Evolutionary conservation across 2,113 vertebrate genomes (phyloP).

Genomic region (Macquaria australasica): DNA sequence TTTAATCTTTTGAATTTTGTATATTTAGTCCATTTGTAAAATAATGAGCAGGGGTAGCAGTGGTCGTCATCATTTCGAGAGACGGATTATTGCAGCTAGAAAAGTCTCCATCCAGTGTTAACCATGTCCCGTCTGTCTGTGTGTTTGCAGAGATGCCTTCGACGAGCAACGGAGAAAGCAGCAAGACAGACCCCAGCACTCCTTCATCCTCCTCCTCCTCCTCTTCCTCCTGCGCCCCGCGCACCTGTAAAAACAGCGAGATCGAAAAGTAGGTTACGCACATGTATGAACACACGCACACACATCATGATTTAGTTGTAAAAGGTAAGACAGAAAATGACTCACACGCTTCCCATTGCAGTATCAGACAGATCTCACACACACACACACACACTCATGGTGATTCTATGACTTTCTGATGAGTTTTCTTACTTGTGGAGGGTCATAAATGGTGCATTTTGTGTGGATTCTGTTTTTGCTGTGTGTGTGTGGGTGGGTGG

Average conservation of each 20-base stretch:
- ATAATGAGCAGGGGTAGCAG: no score
- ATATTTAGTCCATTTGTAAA: no score
- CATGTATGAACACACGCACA: neutral
- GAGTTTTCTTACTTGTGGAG: constrained; percentile 59
- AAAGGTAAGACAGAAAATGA: constrained; percentile 15
- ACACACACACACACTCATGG: neutral
- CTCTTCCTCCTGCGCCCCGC: constrained; percentile 85
- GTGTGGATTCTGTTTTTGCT: constrained; percentile 40
- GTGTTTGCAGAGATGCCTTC: constrained; percentile 94
- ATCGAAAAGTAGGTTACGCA: constrained; percentile 94
- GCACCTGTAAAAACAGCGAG: constrained; percentile 99
- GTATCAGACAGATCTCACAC: neutral
- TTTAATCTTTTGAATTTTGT: no score
- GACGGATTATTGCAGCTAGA: no score
- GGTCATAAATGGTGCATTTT: constrained; percentile 77
- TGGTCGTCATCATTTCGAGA: no score
- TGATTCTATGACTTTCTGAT: constrained; percentile 49
- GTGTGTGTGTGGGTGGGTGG: constrained; percentile 15
- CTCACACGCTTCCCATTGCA: neutral
- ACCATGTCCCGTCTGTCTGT: neutral
- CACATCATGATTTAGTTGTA: neutral
- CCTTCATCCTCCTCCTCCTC: constrained; percentile 72
- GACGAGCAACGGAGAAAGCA: constrained; percentile 97
- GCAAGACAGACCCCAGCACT: constrained; percentile 91
- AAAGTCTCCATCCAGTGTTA: neutral